A percentile compares a stretch with the other conserved stretches of the same genome.
phyloP scores from a whole-genome alignment of 37 sponge, comb jelly and placozoan genomes.

The Trichoplax adhaerens region DNA sequence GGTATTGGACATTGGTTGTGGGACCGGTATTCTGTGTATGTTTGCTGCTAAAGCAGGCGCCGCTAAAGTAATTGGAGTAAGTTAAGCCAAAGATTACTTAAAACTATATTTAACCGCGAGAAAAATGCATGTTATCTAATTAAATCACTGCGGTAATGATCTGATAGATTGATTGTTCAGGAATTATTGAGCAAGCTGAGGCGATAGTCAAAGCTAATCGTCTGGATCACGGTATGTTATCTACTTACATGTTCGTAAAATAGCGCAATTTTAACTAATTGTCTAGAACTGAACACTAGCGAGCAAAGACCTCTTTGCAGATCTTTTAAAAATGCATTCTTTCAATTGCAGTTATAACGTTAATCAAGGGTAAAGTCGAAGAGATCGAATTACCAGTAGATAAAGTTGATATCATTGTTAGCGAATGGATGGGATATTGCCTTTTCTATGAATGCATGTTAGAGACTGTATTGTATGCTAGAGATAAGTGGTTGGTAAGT shows the following conservation, averaged over 20 bases:
- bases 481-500: conserved; percentile 92
- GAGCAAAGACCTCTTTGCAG: too few relatives aligned
- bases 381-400: conserved; percentile 81
- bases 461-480: conserved; percentile 78
- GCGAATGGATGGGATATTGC: conserved; percentile 99
- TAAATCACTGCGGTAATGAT: too few relatives aligned
- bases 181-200: conserved; percentile 67
- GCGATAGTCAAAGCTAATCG: conserved; percentile 55
- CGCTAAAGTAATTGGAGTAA: conserved; percentile 69
- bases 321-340: background rate
- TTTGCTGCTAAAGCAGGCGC: conserved; percentile 87
- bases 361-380: conserved; percentile 78
- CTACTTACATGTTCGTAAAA: background rate
- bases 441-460: conserved; percentile 97
- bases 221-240: conserved; percentile 20
- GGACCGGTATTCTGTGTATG: conserved; percentile 92
- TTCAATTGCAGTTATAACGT: conserved; percentile 28
- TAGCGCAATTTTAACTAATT: too few relatives aligned
- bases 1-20: conserved; percentile 94
- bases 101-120: too few relatives aligned
- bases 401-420: conserved; percentile 81
- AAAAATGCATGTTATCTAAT: too few relatives aligned
- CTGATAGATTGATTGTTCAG: conserved; percentile 57
- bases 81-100: conserved; percentile 2
- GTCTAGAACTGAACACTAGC: too few relatives aligned